phyloP scores from a whole-genome alignment of 2,113 vertebrate genomes.

The Astur gentilis region DNA sequence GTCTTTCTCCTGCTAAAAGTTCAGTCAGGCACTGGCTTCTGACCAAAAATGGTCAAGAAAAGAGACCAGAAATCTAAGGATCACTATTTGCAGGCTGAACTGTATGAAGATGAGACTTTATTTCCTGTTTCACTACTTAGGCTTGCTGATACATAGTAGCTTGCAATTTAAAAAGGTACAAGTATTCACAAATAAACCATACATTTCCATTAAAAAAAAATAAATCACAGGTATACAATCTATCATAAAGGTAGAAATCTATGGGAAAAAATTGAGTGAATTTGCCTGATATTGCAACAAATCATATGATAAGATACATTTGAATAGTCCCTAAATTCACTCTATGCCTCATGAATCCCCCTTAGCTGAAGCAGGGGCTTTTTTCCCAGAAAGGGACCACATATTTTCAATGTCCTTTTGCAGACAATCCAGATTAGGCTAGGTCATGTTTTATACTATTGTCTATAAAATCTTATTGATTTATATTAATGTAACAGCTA shows the following conservation, averaged over 20 bases:
- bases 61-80: not conserved
- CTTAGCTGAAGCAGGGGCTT: not conserved
- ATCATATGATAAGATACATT: not conserved
- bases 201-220: not conserved
- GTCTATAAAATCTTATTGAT: not conserved
- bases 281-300: not conserved
- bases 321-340: not conserved
- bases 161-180: not conserved
- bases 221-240: not conserved
- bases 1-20: not conserved
- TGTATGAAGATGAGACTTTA: not conserved
- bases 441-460: not conserved
- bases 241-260: not conserved
- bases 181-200: not conserved
- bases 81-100: not conserved
- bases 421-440: not conserved
- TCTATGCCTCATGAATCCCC: not conserved
- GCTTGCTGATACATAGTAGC: not conserved
- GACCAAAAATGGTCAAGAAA: not conserved
- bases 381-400: not conserved
- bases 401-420: not conserved
- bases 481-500: not conserved
- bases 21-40: not conserved
- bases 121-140: not conserved
- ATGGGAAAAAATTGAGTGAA: not conserved